phyloP scores from a whole-genome alignment of 2,888 invertebrate species.

The Dryomyza anilis region DNA sequence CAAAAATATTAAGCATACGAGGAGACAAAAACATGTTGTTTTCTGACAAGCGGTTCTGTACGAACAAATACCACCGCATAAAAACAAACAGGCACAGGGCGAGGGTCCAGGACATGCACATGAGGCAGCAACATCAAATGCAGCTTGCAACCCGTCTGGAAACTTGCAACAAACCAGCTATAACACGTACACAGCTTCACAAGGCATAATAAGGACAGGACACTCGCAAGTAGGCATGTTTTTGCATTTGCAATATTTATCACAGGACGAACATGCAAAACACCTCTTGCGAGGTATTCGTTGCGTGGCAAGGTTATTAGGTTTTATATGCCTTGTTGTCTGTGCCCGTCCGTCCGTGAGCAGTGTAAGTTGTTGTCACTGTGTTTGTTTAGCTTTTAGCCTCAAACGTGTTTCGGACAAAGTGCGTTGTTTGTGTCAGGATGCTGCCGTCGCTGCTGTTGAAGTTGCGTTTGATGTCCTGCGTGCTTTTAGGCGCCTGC shows the following conservation, averaged over 20 bases:
- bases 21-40: constrained; percentile 9
- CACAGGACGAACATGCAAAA: constrained; percentile 18
- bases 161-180: neutral
- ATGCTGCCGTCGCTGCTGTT: neutral
- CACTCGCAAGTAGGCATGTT: constrained; percentile 13
- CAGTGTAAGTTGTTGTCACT: neutral
- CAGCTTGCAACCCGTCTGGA: neutral
- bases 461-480: neutral
- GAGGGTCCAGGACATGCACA: neutral
- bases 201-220: neutral
- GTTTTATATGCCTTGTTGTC: neutral
- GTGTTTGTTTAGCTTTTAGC: constrained; percentile 13
- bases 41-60: constrained; percentile 13
- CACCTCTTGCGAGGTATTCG: constrained; percentile 11
- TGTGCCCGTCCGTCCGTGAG: neutral
- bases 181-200: neutral
- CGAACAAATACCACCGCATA: neutral
- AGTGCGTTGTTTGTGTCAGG: neutral
- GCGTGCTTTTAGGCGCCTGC: no score
- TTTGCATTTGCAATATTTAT: constrained; percentile 22
- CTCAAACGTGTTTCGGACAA: neutral
- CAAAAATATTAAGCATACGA: no score
- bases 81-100: neutral
- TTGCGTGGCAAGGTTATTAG: neutral
- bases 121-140: neutral